Evolutionary conservation across 2,113 vertebrate species (phyloP).

Genomic region (Tetrax tetrax): DNA sequence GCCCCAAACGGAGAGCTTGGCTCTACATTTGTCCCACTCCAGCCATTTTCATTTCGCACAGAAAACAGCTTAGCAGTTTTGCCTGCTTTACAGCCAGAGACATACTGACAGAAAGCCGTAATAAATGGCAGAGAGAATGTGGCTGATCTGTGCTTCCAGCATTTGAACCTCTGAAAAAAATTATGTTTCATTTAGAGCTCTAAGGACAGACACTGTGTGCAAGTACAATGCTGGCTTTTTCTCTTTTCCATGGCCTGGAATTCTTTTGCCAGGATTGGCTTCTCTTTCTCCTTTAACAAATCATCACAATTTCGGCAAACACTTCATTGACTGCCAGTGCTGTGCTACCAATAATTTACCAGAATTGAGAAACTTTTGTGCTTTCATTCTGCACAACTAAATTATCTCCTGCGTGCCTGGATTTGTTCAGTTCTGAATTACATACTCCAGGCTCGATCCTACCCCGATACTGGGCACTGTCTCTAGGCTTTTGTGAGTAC

Average conservation of each 20-base stretch:
- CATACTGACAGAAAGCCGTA: background rate
- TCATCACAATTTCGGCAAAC: background rate
- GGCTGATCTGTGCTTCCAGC: background rate
- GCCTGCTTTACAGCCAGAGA: background rate
- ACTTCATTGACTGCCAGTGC: slow-evolving; percentile 6
- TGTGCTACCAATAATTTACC: slow-evolving; percentile 27
- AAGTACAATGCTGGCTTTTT: slow-evolving; percentile 5
- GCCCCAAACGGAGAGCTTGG: background rate
- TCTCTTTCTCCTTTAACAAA: slow-evolving; percentile 39
- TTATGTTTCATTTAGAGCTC: background rate
- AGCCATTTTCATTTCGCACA: slow-evolving; percentile 14
- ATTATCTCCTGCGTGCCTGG: slow-evolving; percentile 35
- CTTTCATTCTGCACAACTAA: background rate
- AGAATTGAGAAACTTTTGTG: slow-evolving; percentile 32
- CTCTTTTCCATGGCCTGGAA: background rate
- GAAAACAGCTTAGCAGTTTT: slow-evolving; percentile 13
- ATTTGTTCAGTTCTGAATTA: slow-evolving; percentile 41
- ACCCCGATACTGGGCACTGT: background rate
- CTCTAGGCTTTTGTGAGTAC: background rate
- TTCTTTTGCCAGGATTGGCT: background rate
- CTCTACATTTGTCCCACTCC: slow-evolving; percentile 36
- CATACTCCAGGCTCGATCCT: background rate
- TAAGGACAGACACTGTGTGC: background rate
- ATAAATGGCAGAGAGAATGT: background rate
- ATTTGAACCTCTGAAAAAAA: background rate